phyloP scores from a whole-genome alignment of 2,113 vertebrate species.

The Toxotes jaculatrix region DNA sequence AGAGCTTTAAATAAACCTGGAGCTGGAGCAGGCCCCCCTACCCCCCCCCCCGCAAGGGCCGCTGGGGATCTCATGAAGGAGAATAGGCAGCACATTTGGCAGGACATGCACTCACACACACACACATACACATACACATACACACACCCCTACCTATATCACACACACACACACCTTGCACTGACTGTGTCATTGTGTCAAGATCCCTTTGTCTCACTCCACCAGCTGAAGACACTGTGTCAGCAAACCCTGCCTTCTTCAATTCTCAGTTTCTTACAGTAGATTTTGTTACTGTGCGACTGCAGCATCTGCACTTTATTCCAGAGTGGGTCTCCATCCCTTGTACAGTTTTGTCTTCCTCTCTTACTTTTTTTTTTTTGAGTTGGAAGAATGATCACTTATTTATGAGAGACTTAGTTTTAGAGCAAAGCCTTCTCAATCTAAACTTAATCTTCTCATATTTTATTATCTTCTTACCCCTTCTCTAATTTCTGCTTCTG shows the following conservation, averaged over 20 bases:
- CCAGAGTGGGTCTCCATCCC: constrained; percentile 14
- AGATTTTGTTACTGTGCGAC: constrained; percentile 49
- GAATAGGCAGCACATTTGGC: constrained; percentile 63
- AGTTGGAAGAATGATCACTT: constrained; percentile 51
- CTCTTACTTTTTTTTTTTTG: neutral
- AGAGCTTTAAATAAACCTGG: constrained; percentile 80
- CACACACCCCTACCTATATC: neutral
- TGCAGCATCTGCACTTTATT: constrained; percentile 52
- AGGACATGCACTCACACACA: constrained; percentile 30
- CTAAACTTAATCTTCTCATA: constrained; percentile 35
- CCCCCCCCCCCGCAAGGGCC: constrained; percentile 39
- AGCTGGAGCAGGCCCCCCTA: constrained; percentile 61
- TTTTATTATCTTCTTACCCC: constrained; percentile 36
- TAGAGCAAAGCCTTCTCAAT: constrained; percentile 34
- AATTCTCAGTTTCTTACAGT: constrained; percentile 32
- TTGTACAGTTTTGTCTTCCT: neutral
- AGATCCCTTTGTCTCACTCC: constrained; percentile 35
- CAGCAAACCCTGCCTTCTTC: constrained; percentile 47
- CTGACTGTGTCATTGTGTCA: constrained; percentile 59
- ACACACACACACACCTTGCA: constrained; percentile 36
- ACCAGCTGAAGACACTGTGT: constrained; percentile 50
- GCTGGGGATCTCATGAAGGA: constrained; percentile 66
- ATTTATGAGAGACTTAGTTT: constrained; percentile 63
- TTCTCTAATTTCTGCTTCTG: constrained; percentile 17
- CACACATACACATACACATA: constrained; percentile 1